phyloP scores from a whole-genome alignment of 2,797 vertebrate genomes.

The Enteromius afrohamiltoni region DNA sequence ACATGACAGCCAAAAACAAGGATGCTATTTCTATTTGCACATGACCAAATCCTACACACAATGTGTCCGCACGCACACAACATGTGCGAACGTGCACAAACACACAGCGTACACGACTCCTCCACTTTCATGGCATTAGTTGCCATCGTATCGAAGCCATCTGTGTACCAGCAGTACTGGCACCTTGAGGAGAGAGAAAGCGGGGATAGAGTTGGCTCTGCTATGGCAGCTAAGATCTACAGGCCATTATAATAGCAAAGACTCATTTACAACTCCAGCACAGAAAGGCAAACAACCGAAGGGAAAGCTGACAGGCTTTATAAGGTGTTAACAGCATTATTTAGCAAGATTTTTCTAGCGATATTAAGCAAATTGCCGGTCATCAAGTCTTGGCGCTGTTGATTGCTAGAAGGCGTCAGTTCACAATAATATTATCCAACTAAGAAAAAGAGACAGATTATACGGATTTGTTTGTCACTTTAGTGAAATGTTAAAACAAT shows the following conservation, averaged over 20 bases:
- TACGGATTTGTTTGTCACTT: background rate
- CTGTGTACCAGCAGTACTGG: conserved; percentile 45
- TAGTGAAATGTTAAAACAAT: background rate
- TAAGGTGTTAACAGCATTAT: conserved; percentile 17
- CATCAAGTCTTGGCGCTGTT: background rate
- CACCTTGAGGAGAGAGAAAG: conserved; percentile 41
- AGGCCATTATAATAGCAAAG: conserved; percentile 21
- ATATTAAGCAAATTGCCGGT: background rate
- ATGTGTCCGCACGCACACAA: background rate
- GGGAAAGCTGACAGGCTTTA: conserved; percentile 10
- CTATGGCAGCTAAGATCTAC: conserved; percentile 10
- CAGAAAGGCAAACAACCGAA: conserved; percentile 4
- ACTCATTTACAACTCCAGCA: conserved; percentile 33
- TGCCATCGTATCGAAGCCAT: conserved; percentile 51
- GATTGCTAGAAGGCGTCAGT: background rate
- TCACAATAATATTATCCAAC: background rate
- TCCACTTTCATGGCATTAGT: conserved; percentile 44
- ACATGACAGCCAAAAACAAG: conserved; percentile 46
- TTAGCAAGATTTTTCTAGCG: conserved; percentile 10
- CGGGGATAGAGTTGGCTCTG: background rate
- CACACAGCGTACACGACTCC: conserved; percentile 20
- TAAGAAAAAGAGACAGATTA: background rate
- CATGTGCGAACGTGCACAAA: conserved; percentile 8
- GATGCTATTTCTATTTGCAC: conserved; percentile 50
- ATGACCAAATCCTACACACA: conserved; percentile 35